Percentiles rank a stretch among this genome's conserved stretches.
Conservation (phyloP, 2,888 invertebrate genomes). For the Calameuta idolon region DNA sequence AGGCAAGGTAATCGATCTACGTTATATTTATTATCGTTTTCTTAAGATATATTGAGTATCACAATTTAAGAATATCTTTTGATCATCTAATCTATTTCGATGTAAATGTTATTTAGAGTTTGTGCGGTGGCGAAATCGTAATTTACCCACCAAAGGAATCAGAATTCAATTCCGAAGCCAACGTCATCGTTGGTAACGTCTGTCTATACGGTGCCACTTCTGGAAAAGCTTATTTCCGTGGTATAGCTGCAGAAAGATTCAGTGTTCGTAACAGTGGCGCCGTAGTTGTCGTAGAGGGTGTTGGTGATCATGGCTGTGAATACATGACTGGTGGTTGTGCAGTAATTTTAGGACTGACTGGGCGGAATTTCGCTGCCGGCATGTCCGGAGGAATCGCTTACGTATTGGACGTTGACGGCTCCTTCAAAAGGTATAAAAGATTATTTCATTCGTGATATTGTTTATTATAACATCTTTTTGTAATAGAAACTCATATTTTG, state of each 20-base stretch:
- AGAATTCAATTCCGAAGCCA: slow-evolving; percentile 90
- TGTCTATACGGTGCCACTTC: slow-evolving; percentile 97
- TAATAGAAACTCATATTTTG: slow-evolving; percentile 7
- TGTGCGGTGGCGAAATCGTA: slow-evolving; percentile 94
- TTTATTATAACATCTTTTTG: slow-evolving; percentile 6
- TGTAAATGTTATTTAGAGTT: slow-evolving; percentile 71
- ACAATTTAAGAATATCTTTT: background rate
- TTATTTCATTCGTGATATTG: background rate
- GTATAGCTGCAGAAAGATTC: slow-evolving; percentile 98
- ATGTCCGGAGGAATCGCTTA: slow-evolving; percentile 98
- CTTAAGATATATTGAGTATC: background rate
- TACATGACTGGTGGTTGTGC: slow-evolving; percentile 98
- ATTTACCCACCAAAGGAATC: slow-evolving; percentile 91
- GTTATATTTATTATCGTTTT: slow-evolving; percentile 10
- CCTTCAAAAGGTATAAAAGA: slow-evolving; percentile 74
- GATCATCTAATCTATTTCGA: slow-evolving; percentile 11
- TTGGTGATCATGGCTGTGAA: slow-evolving; percentile 99
- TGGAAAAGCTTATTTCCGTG: slow-evolving; percentile 93
- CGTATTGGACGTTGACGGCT: slow-evolving; percentile 90
- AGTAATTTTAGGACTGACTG: slow-evolving; percentile 93
- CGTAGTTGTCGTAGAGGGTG: slow-evolving; percentile 95
- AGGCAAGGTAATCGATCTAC: slow-evolving; percentile 74
- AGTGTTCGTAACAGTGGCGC: slow-evolving; percentile 98
- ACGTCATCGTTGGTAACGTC: slow-evolving; percentile 98
- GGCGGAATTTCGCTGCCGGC: slow-evolving; percentile 98